These are phyloP conservation scores for Anoplius nigerrimus DNA, from an alignment of 2,888 invertebrate species.

Conservation along the genomic window DNA sequence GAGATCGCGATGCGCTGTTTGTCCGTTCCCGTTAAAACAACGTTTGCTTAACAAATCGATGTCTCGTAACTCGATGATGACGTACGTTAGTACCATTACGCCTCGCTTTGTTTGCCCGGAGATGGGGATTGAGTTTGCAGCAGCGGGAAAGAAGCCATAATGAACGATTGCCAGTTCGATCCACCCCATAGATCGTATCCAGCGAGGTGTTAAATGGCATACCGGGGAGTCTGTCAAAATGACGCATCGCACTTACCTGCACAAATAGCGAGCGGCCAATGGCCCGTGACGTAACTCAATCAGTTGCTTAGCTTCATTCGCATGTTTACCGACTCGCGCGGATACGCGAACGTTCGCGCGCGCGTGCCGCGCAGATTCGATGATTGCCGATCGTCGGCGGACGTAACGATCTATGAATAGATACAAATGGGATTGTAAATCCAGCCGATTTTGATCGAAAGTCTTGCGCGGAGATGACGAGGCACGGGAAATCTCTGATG, in stretches of 20 bases:
- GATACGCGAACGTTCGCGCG: slow-evolving; percentile 16
- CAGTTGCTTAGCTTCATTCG: slow-evolving; percentile 58
- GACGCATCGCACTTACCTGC: slow-evolving; percentile 53
- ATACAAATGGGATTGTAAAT: slow-evolving; percentile 45
- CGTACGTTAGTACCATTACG: too few species aligned
- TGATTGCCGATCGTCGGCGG: slow-evolving; percentile 12
- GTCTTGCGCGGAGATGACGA: neutral
- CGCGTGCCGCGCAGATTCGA: too few species aligned
- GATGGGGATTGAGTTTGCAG: too few species aligned
- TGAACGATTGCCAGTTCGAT: neutral
- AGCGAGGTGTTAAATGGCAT: slow-evolving; percentile 44
- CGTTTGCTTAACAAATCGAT: too few species aligned
- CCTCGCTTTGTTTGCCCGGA: too few species aligned
- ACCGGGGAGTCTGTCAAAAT: slow-evolving; percentile 48
- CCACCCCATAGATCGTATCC: slow-evolving; percentile 19
- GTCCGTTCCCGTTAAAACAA: too few species aligned
- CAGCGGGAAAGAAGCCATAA: too few species aligned
- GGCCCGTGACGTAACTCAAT: slow-evolving; percentile 57
- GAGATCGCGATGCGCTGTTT: too few species aligned
- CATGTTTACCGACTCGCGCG: slow-evolving; percentile 41
- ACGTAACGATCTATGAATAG: slow-evolving; percentile 54
- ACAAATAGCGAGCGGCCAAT: slow-evolving; percentile 46
- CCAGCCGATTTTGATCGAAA: slow-evolving; percentile 49
- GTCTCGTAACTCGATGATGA: too few species aligned
- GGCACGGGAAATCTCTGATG: too few species aligned